Conservation (phyloP, 2,888 invertebrate species). For the Pinctada fucata region DNA sequence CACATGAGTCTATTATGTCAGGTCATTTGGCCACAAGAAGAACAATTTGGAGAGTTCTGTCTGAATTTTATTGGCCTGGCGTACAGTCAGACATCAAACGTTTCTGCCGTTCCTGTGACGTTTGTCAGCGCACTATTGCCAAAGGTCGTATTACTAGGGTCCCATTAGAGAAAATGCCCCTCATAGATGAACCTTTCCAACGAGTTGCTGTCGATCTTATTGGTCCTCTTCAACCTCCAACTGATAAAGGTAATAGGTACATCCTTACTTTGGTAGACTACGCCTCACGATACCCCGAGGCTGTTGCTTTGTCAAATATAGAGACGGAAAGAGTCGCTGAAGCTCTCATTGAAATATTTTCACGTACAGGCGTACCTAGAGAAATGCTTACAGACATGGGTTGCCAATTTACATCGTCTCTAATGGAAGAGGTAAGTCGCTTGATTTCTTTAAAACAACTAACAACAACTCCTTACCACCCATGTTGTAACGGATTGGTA, state of each 20-base stretch:
- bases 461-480: slow-evolving; percentile 44
- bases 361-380: slow-evolving; percentile 45
- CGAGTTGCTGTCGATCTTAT: slow-evolving; percentile 53
- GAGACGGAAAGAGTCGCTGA: slow-evolving; percentile 47
- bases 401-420: slow-evolving; percentile 47
- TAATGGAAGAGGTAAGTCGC: slow-evolving; percentile 45
- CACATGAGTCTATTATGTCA: slow-evolving; percentile 38
- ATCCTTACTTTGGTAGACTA: slow-evolving; percentile 46
- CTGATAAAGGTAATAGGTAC: slow-evolving; percentile 42
- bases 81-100: slow-evolving; percentile 34
- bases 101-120: slow-evolving; percentile 49
- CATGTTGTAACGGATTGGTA: slow-evolving; percentile 45
- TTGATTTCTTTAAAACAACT: slow-evolving; percentile 38
- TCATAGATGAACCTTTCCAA: slow-evolving; percentile 46
- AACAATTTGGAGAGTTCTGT: slow-evolving; percentile 28
- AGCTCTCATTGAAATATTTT: slow-evolving; percentile 43
- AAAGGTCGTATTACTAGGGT: slow-evolving; percentile 39
- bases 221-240: slow-evolving; percentile 48
- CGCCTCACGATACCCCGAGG: slow-evolving; percentile 50
- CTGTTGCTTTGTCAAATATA: slow-evolving; percentile 41
- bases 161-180: slow-evolving; percentile 39
- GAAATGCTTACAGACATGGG: slow-evolving; percentile 54
- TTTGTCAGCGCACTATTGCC: slow-evolving; percentile 39
- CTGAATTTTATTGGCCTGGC: slow-evolving; percentile 50
- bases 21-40: slow-evolving; percentile 39